Evolutionary conservation across 2,888 invertebrate genomes (phyloP).

Genomic region (Thelaira solivaga): DNA sequence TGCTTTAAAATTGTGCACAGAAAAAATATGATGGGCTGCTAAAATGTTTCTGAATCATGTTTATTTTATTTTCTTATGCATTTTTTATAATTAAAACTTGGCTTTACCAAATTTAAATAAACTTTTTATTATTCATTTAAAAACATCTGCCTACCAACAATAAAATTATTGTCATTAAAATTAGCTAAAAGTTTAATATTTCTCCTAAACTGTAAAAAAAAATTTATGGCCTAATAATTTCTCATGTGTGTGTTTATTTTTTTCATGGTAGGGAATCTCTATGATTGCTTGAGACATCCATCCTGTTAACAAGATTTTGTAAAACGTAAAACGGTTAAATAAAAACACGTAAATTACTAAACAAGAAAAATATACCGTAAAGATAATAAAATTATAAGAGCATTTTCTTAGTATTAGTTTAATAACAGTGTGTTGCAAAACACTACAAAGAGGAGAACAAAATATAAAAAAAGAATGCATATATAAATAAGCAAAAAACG

Average conservation of each 20-base stretch:
- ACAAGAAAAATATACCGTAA: background rate
- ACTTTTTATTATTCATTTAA: background rate
- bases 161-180: slow-evolving; percentile 6
- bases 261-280: slow-evolving; percentile 38
- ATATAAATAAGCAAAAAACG: too few species aligned
- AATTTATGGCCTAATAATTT: slow-evolving; percentile 61
- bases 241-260: background rate
- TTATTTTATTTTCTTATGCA: background rate
- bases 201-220: background rate
- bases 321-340: background rate
- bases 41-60: slow-evolving; percentile 15
- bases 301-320: background rate
- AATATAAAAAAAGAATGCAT: too few species aligned
- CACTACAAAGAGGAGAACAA: too few species aligned
- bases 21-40: background rate
- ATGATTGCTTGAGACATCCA: slow-evolving; percentile 10
- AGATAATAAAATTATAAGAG: background rate
- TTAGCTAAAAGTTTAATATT: slow-evolving; percentile 16
- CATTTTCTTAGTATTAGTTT: background rate
- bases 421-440: too few species aligned
- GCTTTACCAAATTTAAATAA: background rate
- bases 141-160: background rate
- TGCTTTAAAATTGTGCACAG: background rate
- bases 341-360: background rate
- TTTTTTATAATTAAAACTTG: background rate